Percentiles rank a stretch among this genome's conserved stretches.
phyloP scores from a whole-genome alignment of 2,113 vertebrate genomes.

The Entelurus aequoreus region DNA sequence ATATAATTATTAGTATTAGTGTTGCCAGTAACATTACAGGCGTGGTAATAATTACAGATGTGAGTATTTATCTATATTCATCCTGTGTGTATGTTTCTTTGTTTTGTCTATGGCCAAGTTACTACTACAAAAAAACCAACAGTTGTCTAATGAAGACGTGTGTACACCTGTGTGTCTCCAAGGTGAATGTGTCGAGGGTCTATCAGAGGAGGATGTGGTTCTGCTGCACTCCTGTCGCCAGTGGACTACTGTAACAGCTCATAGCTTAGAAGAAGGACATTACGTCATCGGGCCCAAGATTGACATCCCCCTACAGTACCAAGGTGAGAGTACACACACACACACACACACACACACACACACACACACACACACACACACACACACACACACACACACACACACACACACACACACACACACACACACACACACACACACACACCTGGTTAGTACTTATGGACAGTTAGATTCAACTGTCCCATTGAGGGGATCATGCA shows the following conservation, averaged over 20 bases:
- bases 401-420: background rate
- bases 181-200: conserved; percentile 90
- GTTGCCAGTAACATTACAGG: background rate
- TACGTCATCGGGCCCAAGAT: conserved; percentile 97
- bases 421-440: conserved; percentile 14
- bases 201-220: conserved; percentile 87
- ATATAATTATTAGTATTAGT: background rate
- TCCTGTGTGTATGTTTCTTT: conserved; percentile 1
- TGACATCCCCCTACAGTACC: conserved; percentile 94
- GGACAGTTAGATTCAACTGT: background rate
- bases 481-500: too few relatives aligned
- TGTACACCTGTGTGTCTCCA: conserved; percentile 18
- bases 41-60: background rate
- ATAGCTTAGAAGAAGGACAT: conserved; percentile 93
- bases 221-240: conserved; percentile 92
- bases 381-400: too few relatives aligned
- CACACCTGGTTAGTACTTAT: background rate
- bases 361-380: too few relatives aligned
- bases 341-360: too few relatives aligned
- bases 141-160: background rate
- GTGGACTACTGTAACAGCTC: conserved; percentile 96
- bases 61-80: background rate
- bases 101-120: background rate
- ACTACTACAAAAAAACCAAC: too few relatives aligned
- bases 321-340: conserved; percentile 72